These are phyloP conservation scores for Automeris io DNA, from an alignment of 2,888 invertebrate species.

Conservation along the genomic window DNA sequence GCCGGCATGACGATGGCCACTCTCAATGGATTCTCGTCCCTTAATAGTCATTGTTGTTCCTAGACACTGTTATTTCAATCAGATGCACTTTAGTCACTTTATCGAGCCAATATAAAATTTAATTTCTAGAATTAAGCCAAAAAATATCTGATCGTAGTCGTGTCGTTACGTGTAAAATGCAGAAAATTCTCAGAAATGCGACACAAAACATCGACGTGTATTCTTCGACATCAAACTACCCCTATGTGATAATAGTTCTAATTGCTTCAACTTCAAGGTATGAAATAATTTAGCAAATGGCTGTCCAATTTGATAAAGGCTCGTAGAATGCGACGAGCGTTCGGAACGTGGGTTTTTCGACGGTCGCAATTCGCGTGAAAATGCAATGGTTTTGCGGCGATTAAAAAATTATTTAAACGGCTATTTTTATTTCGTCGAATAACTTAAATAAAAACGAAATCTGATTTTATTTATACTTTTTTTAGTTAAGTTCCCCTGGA, in stretches of 20 bases:
- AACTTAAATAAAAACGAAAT: too few species aligned
- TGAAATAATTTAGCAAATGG: neutral
- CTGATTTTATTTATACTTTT: too few species aligned
- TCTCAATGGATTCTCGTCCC: too few species aligned
- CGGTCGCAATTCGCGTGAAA: slow-evolving; percentile 50
- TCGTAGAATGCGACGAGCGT: slow-evolving; percentile 47
- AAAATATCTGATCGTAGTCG: neutral
- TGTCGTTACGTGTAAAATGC: neutral
- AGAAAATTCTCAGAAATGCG: neutral
- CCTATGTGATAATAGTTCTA: neutral
- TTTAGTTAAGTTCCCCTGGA: too few species aligned
- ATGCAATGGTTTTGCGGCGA: slow-evolving; percentile 20
- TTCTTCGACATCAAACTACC: neutral
- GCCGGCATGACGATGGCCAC: too few species aligned
- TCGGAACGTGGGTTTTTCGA: slow-evolving; percentile 43
- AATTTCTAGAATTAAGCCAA: neutral
- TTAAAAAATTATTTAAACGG: slow-evolving; percentile 6
- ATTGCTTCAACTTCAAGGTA: neutral
- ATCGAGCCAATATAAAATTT: too few species aligned
- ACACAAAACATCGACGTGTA: neutral
- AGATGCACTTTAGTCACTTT: too few species aligned
- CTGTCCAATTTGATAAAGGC: slow-evolving; percentile 41
- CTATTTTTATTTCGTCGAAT: slow-evolving; percentile 1
- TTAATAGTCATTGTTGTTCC: too few species aligned
- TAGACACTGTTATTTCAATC: too few species aligned